A percentile compares a stretch with the other conserved stretches of the same genome.
These are phyloP conservation scores for Scrobipalpa atriplicella DNA, from an alignment of 2,888 invertebrate species.

Conservation along the genomic window DNA sequence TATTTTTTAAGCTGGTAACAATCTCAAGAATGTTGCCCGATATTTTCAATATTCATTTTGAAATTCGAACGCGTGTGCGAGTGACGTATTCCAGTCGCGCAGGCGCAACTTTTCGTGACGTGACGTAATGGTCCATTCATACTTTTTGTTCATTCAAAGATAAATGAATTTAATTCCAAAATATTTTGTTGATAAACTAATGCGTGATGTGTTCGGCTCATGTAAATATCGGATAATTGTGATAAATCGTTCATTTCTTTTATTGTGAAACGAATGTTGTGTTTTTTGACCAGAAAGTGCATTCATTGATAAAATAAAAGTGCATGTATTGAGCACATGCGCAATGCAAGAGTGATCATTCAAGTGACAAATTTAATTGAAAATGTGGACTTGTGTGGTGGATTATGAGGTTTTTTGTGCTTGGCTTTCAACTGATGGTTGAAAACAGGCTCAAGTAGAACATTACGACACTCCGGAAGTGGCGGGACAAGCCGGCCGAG, in stretches of 20 bases:
- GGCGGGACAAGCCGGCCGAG: conserved; percentile 79
- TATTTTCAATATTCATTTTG: conserved; percentile 33
- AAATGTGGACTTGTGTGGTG: conserved; percentile 55
- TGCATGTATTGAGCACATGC: conserved; percentile 75
- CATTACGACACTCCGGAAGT: conserved; percentile 83
- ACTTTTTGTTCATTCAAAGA: conserved; percentile 78
- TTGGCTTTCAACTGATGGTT: conserved; percentile 53
- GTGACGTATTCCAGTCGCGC: conserved; percentile 45
- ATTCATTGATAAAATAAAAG: conserved; percentile 73
- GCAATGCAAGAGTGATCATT: conserved; percentile 63
- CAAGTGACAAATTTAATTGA: conserved; percentile 46
- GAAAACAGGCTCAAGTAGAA: conserved; percentile 75
- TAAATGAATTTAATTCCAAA: conserved; percentile 58
- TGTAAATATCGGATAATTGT: conserved; percentile 19
- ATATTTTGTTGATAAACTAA: conserved; percentile 63
- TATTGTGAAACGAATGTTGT: conserved; percentile 40
- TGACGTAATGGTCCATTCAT: conserved; percentile 83
- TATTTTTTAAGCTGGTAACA: neutral
- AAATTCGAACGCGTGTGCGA: conserved; percentile 29
- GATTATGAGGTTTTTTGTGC: conserved; percentile 47
- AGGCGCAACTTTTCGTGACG: conserved; percentile 73
- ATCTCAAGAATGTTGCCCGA: conserved; percentile 19
- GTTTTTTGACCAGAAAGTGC: conserved; percentile 56
- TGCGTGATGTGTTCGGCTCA: conserved; percentile 40
- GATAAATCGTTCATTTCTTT: conserved; percentile 13